Percentiles rank a stretch among this genome's conserved stretches.
phyloP scores from a whole-genome alignment of 2,113 vertebrate species.

The Periophthalmus modestus region DNA sequence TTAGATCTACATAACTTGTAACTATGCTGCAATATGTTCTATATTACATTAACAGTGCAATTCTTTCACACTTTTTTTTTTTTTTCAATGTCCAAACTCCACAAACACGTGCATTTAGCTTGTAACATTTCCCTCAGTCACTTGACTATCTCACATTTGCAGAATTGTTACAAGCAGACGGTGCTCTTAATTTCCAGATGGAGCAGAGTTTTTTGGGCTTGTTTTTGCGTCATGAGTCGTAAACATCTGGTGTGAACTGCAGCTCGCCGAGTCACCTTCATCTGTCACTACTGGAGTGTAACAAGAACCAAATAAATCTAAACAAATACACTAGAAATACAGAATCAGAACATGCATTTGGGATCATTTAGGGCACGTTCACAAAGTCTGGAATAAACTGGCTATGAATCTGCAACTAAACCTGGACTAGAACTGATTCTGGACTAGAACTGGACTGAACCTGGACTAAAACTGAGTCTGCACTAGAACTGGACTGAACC shows the following conservation, averaged over 20 bases:
- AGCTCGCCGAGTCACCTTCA: neutral
- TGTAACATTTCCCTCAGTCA: neutral
- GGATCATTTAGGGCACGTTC: too few relatives aligned
- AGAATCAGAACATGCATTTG: too few relatives aligned
- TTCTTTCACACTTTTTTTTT: neutral
- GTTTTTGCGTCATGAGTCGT: neutral
- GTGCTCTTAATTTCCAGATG: neutral
- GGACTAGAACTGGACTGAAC: too few relatives aligned
- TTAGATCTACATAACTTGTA: too few relatives aligned
- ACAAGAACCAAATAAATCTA: neutral
- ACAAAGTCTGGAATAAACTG: too few relatives aligned
- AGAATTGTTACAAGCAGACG: neutral
- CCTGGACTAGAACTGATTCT: too few relatives aligned
- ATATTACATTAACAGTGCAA: too few relatives aligned
- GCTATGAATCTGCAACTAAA: too few relatives aligned
- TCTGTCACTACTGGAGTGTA: neutral
- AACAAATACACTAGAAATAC: neutral
- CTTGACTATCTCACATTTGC: neutral
- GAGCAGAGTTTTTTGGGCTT: neutral
- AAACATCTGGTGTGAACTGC: conserved; percentile 1
- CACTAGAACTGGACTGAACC: too few relatives aligned
- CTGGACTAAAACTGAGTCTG: too few relatives aligned
- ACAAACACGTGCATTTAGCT: neutral
- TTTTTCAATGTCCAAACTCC: too few relatives aligned
- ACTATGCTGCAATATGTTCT: too few relatives aligned